Base-by-base conservation (phyloP, 2,113 vertebrate genomes). In the Phyllopteryx taeniolatus region DNA sequence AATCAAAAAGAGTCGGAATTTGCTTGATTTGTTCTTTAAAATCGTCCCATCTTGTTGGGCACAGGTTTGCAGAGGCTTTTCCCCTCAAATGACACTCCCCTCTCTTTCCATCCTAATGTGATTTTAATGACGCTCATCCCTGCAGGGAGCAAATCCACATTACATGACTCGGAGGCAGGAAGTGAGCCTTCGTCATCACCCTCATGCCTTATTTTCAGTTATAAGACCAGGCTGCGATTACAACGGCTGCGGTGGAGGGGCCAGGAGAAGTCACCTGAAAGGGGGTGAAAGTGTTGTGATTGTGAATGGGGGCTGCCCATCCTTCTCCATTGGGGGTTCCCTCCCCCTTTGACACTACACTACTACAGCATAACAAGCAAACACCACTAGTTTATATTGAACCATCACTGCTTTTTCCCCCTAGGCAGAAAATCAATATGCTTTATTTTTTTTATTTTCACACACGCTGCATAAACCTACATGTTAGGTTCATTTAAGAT, bases 281-380 rank as follows among this genome's bases (percentile, higher is more conserved):
- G 47, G 43, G 43, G 70, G 80, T 72, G 59, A 72, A 80, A 83
- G 73, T 68, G 73, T 83, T 74, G 71, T 22, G 68, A 46, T 71
- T 83, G 65, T 78, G 75, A 90, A 84, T 78, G 73, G 76, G 78
- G 75, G 73, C 42, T 70, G 72, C 79, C 81, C 81, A 78, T 72
- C 78, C 76, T 63, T 71, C 57, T 75, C 70, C 78, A 43, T 75
- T 78, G 61, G 80, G 62, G 75, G 57, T 63, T 68, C 44, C 54
- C 68, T 77, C 71, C 27, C 53, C 68, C 76, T 80, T 42, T 64
- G 35, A 69, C 71, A 78, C 49, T 27, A 53, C 76, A 49, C 75
- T 69, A 59, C 71, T 43, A 39, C 65, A 77, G 35, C 67, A 53
- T 56, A 73, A 65, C 22, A 66, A 51, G 31, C 17, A 70, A 53